Evolutionary conservation across 2,797 vertebrate genomes (phyloP).

Genomic region (Hyperoplus lanceolatus): DNA sequence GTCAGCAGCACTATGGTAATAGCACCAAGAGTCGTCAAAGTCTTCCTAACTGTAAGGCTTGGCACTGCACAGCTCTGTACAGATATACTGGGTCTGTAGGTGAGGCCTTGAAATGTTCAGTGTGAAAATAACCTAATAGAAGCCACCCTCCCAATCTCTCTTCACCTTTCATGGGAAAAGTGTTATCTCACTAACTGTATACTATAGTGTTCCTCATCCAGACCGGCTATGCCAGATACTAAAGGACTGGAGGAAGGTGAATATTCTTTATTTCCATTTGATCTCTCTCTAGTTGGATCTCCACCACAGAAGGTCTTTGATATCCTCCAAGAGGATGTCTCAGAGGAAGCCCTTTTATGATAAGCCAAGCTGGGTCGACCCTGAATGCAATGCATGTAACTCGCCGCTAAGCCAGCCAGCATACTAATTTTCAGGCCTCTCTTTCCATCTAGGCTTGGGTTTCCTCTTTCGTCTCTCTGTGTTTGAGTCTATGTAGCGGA

Average conservation of each 20-base stretch:
- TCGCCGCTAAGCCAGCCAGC: conserved; percentile 43
- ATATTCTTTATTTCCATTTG: conserved; percentile 71
- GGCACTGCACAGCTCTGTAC: background rate
- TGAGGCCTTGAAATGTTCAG: conserved; percentile 14
- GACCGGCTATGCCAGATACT: conserved; percentile 44
- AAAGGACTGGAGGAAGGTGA: conserved; percentile 57
- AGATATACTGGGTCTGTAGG: conserved; percentile 1
- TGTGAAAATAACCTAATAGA: conserved; percentile 30
- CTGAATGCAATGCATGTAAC: conserved; percentile 55
- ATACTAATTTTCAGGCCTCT: conserved; percentile 59
- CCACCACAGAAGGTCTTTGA: conserved; percentile 69
- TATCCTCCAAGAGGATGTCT: conserved; percentile 72
- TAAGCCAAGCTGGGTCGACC: conserved; percentile 65
- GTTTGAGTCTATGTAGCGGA: conserved; percentile 27
- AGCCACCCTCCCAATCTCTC: conserved; percentile 20
- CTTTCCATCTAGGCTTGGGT: conserved; percentile 59
- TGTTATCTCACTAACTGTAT: conserved; percentile 30
- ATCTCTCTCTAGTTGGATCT: conserved; percentile 62
- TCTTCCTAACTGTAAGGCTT: background rate
- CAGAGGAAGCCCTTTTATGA: conserved; percentile 73
- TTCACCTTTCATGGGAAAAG: conserved; percentile 57
- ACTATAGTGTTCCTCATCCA: conserved; percentile 42
- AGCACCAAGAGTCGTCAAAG: no score
- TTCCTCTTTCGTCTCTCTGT: conserved; percentile 62
- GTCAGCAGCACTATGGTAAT: no score